Base-by-base conservation (phyloP, 2,797 vertebrate species). In the Nannoperca obscura region DNA sequence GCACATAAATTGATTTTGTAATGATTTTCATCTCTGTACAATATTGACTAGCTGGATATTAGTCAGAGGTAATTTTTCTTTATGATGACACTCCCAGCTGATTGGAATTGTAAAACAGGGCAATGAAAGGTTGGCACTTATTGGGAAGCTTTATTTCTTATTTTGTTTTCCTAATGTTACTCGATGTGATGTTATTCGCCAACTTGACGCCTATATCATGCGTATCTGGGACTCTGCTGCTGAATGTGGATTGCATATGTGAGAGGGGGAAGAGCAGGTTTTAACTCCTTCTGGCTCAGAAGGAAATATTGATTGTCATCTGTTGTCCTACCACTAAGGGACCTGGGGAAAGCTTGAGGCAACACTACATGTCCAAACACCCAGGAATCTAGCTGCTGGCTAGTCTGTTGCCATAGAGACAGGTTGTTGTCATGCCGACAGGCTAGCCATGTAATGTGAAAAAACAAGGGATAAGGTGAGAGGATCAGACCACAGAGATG, bases 401-500 rank as follows among this genome's bases (percentile, higher is more conserved):
- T 82, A 64, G 15, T 58, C 82, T 76, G 93, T 95, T 93, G 88
- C 88, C 88, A 95, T 93, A 85, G 94, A 80, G 71, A 94, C 69
- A 27, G 55, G 87, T 88, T 92, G 90, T 93, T 91, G 92, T 93
- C 92, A 89, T 91, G 91, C 89, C 83, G 86, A 93, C 92, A 86
- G 86, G 76, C 76, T 80, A 74, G 80, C 73, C 78, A 78, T 75
- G 68, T 78, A 83, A 85, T 79, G 71, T 68, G 22, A 75, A 71
- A 77, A 76, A 82, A 76, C 27, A 79, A 69, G 57, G 59, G 34
- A 82, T 59, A 22, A 63, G 81, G 67, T 24, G 47, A 87, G 81
- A 65, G 74, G 47, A 60, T 80, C 50, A 79, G 71, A 61, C 67
- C 73, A 66, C 44, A 65, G 69, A 80, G 74, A 73, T 82, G 50